phyloP scores from a whole-genome alignment of 2,113 vertebrate genomes.

The Periophthalmus modestus region DNA sequence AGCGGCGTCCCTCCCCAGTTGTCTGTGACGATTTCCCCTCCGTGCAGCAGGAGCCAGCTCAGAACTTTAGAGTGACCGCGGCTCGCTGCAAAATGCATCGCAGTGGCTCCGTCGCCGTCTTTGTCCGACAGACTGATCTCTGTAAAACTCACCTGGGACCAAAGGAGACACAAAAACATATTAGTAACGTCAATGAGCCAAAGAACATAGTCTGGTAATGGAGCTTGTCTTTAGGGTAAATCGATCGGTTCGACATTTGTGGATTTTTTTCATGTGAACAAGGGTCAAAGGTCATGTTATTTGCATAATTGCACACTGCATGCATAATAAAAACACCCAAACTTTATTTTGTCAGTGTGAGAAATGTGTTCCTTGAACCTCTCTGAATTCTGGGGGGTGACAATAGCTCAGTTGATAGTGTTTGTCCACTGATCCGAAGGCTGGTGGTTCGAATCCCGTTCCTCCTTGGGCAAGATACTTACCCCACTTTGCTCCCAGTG shows the following conservation, averaged over 20 bases:
- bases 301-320: too few relatives aligned
- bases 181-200: background rate
- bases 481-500: too few relatives aligned
- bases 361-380: too few relatives aligned
- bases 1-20: conserved; percentile 90
- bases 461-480: too few relatives aligned
- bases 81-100: conserved; percentile 96
- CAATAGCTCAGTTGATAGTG: too few relatives aligned
- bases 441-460: too few relatives aligned
- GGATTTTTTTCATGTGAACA: background rate
- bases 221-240: background rate
- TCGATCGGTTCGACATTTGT: too few relatives aligned
- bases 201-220: background rate
- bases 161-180: background rate
- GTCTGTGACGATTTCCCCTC: conserved; percentile 88
- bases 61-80: conserved; percentile 94
- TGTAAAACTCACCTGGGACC: conserved; percentile 86
- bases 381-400: too few relatives aligned
- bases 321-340: too few relatives aligned
- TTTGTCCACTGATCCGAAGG: too few relatives aligned
- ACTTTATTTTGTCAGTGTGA: too few relatives aligned
- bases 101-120: conserved; percentile 89
- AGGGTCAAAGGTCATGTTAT: too few relatives aligned
- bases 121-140: conserved; percentile 85
- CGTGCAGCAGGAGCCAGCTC: conserved; percentile 95